A percentile compares a stretch with the other conserved stretches of the same genome.
Conservation (phyloP, 2,888 invertebrate species). For the Crepidodera aurea region DNA sequence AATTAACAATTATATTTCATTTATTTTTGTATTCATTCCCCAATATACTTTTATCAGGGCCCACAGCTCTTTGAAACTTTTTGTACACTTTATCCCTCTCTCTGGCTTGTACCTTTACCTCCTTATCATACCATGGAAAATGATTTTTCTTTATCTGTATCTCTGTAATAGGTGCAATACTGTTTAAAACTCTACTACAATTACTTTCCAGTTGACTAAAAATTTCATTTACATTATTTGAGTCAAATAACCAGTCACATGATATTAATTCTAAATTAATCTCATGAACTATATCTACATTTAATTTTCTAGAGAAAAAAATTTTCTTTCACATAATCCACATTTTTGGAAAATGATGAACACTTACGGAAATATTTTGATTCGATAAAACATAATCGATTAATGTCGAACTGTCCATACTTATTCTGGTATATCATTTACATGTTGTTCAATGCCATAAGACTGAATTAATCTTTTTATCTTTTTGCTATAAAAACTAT, state of each 20-base stretch:
- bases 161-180: not conserved
- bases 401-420: not conserved
- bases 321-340: not conserved
- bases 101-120: not conserved
- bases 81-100: not conserved
- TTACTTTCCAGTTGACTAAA: slow-evolving; percentile 5
- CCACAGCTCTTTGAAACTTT: not conserved
- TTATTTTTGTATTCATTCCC: too few relatives aligned
- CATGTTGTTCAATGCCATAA: not conserved
- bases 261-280: slow-evolving; percentile 14
- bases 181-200: slow-evolving; percentile 14
- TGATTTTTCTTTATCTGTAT: not conserved
- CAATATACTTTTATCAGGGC: too few relatives aligned
- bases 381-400: slow-evolving; percentile 10
- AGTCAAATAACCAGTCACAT: slow-evolving; percentile 8
- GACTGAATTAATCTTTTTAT: slow-evolving; percentile 1
- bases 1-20: too few relatives aligned
- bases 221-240: slow-evolving; percentile 14
- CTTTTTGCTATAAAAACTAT: slow-evolving; percentile 6
- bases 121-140: slow-evolving; percentile 7
- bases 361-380: not conserved
- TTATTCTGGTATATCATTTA: slow-evolving; percentile 1
- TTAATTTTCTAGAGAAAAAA: not conserved
- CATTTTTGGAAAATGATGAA: not conserved
- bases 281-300: slow-evolving; percentile 6